These are phyloP conservation scores for Dorcus parallelipipedus DNA, from an alignment of 2,888 invertebrate species.

Conservation along the genomic window DNA sequence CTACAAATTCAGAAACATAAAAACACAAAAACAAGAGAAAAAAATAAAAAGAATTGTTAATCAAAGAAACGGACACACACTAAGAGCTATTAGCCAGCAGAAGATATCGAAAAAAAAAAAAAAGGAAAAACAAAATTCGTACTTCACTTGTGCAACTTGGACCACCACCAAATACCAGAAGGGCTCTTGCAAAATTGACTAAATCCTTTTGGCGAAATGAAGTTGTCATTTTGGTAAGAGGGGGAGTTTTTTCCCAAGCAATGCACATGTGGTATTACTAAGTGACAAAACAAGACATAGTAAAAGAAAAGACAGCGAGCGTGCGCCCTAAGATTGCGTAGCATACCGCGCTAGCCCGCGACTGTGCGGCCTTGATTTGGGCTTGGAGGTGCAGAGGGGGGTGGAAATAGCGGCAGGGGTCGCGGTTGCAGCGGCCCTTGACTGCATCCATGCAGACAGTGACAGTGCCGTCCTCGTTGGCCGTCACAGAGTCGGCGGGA, in stretches of 20 bases:
- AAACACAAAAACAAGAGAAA: conserved; percentile 12
- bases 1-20: not conserved
- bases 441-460: conserved; percentile 99
- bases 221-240: no score
- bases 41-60: conserved; percentile 20
- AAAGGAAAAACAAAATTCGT: conserved; percentile 10
- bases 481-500: conserved; percentile 94
- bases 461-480: conserved; percentile 97
- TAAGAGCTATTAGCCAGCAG: conserved; percentile 26
- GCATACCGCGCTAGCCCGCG: conserved; percentile 86
- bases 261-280: no score
- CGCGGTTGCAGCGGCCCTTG: conserved; percentile 98
- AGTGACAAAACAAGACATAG: conserved; percentile 12
- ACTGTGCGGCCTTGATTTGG: conserved; percentile 97
- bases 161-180: no score
- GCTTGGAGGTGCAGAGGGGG: conserved; percentile 99
- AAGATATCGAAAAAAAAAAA: conserved; percentile 18
- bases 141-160: no score
- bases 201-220: no score
- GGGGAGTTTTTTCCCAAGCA: no score
- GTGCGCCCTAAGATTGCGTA: conserved; percentile 59
- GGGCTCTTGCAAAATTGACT: no score
- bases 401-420: conserved; percentile 99
- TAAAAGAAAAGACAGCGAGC: conserved; percentile 39
- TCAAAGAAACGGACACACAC: conserved; percentile 21